These are phyloP conservation scores for Drosophila busckii DNA, from an alignment of 1,140 invertebrate genomes.

Conservation along the genomic window DNA sequence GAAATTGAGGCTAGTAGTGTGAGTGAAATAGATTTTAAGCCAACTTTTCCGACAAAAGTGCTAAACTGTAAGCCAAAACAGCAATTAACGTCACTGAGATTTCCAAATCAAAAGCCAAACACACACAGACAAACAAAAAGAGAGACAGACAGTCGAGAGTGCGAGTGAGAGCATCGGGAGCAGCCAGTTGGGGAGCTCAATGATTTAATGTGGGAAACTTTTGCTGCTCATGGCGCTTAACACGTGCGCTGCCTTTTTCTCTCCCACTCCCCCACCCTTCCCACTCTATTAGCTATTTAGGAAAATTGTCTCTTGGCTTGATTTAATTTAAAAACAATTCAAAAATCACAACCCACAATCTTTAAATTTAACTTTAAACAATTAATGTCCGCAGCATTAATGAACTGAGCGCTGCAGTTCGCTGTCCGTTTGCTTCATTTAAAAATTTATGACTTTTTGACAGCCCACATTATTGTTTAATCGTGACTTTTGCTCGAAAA, in stretches of 20 bases:
- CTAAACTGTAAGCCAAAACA: conserved; percentile 31
- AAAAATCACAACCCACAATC: conserved; percentile 63
- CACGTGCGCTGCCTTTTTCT: conserved; percentile 47
- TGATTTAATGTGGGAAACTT: conserved; percentile 76
- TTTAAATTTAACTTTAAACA: too few species aligned
- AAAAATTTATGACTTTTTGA: conserved; percentile 76
- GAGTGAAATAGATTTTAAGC: conserved; percentile 1
- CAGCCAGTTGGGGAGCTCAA: conserved; percentile 19
- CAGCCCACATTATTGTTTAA: conserved; percentile 77
- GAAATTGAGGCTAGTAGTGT: not conserved
- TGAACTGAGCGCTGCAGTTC: conserved; percentile 1
- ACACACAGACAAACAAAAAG: not conserved
- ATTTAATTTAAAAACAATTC: conserved; percentile 76
- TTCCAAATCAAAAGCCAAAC: not conserved
- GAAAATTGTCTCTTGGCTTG: conserved; percentile 43
- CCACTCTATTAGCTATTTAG: too few species aligned
- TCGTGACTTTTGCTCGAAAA: conserved; percentile 70
- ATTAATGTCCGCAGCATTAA: too few species aligned
- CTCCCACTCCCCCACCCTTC: too few species aligned
- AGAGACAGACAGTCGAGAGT: not conserved
- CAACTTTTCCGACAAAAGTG: conserved; percentile 28
- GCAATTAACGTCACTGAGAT: conserved; percentile 33
- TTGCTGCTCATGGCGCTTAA: conserved; percentile 32
- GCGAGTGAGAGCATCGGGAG: not conserved
- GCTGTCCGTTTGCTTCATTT: conserved; percentile 52